A percentile compares a stretch with the other conserved stretches of the same genome.
Evolutionary conservation across 2,797 vertebrate genomes (phyloP).

Genomic region (Macropus fuliginosus): DNA sequence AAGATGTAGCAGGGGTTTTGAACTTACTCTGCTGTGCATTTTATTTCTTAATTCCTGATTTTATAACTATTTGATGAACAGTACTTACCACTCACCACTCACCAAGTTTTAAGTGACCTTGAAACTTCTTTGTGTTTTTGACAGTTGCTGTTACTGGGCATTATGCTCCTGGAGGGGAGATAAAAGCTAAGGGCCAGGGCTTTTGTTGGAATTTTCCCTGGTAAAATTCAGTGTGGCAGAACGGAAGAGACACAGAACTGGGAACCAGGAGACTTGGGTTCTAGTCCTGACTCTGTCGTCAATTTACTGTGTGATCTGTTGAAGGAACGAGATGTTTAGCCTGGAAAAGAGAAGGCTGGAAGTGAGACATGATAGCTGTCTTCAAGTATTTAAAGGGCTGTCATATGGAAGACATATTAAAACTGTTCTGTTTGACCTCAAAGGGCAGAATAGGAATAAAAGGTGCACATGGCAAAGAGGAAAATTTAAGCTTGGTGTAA

Average conservation of each 20-base stretch:
- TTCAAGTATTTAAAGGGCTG: not conserved
- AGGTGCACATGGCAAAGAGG: not conserved
- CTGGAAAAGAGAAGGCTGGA: not conserved
- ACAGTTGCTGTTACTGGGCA: not conserved
- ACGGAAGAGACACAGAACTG: not conserved
- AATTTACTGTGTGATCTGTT: not conserved
- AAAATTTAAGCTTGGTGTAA: not conserved
- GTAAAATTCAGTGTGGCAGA: not conserved
- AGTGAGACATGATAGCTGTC: not conserved
- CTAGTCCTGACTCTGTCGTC: not conserved
- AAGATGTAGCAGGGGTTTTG: not conserved
- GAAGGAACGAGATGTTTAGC: not conserved
- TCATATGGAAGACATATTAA: not conserved
- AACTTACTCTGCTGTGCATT: not conserved
- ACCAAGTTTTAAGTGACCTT: not conserved
- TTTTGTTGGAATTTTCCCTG: not conserved
- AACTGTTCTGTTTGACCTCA: not conserved
- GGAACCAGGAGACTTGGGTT: not conserved
- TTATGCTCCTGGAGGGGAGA: not conserved
- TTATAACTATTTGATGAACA: not conserved
- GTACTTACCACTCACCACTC: not conserved
- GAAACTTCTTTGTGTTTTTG: not conserved
- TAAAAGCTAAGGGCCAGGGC: not conserved
- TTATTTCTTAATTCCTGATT: not conserved
- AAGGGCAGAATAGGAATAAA: not conserved